Evolutionary conservation across 1,140 invertebrate genomes (phyloP).

Genomic region (Venustaconcha ellipsiformis): DNA sequence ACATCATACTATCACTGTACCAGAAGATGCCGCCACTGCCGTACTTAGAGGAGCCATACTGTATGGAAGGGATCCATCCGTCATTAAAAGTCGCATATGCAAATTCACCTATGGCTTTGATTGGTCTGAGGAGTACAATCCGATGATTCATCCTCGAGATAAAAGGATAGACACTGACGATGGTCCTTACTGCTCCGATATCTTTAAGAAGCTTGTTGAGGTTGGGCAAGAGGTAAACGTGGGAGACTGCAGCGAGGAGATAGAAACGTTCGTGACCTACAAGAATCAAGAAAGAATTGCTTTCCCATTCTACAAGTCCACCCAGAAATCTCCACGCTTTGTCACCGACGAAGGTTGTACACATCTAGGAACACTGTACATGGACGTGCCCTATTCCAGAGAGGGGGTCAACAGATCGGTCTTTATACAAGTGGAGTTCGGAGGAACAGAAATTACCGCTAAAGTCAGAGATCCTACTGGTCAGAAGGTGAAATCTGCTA

Average conservation of each 20-base stretch:
- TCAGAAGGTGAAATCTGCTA: too few species aligned
- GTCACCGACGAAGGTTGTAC: conserved; percentile 17
- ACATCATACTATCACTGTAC: conserved; percentile 5
- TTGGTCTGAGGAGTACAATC: conserved; percentile 27
- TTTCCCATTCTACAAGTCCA: conserved; percentile 26
- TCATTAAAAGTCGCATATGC: conserved; percentile 9
- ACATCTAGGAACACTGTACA: conserved; percentile 4
- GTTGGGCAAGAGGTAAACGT: conserved; percentile 6
- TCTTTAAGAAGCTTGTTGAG: conserved; percentile 12
- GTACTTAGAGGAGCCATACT: conserved; percentile 25
- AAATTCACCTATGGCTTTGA: conserved; percentile 20
- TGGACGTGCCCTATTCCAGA: background rate
- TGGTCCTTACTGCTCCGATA: conserved; percentile 13
- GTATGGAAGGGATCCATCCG: conserved; percentile 14
- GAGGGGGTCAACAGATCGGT: conserved; percentile 1
- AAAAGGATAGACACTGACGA: conserved; percentile 15
- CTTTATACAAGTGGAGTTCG: conserved; percentile 17
- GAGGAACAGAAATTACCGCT: conserved; percentile 10
- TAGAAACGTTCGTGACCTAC: conserved; percentile 16
- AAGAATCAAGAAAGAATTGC: conserved; percentile 12
- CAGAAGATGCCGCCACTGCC: conserved; percentile 10
- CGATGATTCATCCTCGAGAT: background rate
- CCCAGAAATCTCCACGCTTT: background rate
- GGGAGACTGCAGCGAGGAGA: conserved; percentile 2
- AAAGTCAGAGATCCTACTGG: conserved; percentile 11